Percentiles rank a stretch among this genome's conserved stretches.
These are phyloP conservation scores for Leiothrix lutea DNA, from an alignment of 2,113 vertebrate genomes.

Conservation along the genomic window DNA sequence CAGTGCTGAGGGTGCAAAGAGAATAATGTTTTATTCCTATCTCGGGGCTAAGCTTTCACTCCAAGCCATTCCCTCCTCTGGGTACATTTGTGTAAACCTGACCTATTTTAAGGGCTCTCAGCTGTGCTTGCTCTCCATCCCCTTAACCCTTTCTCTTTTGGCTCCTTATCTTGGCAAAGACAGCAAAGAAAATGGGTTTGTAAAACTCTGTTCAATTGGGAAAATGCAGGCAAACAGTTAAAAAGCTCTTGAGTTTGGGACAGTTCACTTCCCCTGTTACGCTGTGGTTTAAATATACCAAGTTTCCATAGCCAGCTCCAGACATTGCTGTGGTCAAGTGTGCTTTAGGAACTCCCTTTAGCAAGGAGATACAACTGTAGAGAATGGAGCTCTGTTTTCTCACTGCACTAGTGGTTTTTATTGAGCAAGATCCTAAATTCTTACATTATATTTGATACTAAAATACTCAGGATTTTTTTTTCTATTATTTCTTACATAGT, in stretches of 20 bases:
- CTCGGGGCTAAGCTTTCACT: background rate
- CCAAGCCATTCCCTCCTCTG: background rate
- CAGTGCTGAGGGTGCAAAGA: background rate
- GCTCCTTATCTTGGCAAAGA: background rate
- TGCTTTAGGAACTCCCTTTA: background rate
- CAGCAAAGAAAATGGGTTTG: background rate
- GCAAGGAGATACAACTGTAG: background rate
- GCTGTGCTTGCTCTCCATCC: background rate
- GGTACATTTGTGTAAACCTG: background rate
- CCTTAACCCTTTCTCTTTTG: slow-evolving; percentile 29
- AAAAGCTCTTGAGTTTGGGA: background rate
- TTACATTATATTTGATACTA: background rate
- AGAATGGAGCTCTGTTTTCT: background rate
- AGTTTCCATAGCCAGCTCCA: slow-evolving; percentile 35
- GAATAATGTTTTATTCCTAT: background rate
- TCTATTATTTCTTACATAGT: background rate
- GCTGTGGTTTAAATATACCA: background rate
- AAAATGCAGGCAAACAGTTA: background rate
- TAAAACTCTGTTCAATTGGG: background rate
- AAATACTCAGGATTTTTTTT: background rate
- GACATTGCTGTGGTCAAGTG: background rate
- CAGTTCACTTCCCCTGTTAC: background rate
- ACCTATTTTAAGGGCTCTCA: slow-evolving; percentile 20
- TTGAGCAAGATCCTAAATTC: background rate
- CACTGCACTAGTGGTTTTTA: background rate